Evolutionary conservation across 2,113 vertebrate species (phyloP).

Genomic region (Tapirus terrestris): DNA sequence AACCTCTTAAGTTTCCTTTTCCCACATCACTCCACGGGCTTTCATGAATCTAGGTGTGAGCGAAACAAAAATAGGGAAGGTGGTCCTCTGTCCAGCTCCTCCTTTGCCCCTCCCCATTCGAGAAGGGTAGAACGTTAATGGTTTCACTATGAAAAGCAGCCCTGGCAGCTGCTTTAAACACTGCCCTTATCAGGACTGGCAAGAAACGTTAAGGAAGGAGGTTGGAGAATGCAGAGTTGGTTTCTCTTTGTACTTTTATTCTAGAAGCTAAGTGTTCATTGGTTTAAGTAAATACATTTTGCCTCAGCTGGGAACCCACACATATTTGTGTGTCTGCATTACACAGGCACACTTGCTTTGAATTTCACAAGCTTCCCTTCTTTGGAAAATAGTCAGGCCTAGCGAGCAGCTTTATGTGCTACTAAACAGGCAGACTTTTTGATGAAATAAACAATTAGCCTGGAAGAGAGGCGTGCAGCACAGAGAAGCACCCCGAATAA

Average conservation of each 20-base stretch:
- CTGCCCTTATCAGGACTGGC: not conserved
- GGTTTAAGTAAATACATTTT: slow-evolving; percentile 20
- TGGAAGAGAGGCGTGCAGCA: not conserved
- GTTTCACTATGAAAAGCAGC: not conserved
- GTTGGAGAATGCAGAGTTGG: not conserved
- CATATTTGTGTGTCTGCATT: not conserved
- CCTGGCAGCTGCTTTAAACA: not conserved
- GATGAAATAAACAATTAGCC: not conserved
- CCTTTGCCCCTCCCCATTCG: not conserved
- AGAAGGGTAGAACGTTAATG: not conserved
- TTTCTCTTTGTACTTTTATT: slow-evolving; percentile 1
- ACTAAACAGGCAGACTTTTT: not conserved
- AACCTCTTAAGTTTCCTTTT: not conserved
- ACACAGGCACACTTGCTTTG: not conserved
- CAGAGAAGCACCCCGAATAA: not conserved
- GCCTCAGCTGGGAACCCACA: not conserved
- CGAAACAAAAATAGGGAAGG: not conserved
- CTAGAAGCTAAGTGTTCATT: not conserved
- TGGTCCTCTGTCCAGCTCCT: not conserved
- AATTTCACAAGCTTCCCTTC: not conserved
- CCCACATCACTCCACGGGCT: too few relatives aligned
- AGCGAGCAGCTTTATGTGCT: not conserved
- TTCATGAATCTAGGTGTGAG: not conserved
- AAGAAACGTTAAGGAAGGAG: not conserved
- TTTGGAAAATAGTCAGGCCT: not conserved